phyloP scores from a whole-genome alignment of 2,113 vertebrate genomes.

The Bos indicus region DNA sequence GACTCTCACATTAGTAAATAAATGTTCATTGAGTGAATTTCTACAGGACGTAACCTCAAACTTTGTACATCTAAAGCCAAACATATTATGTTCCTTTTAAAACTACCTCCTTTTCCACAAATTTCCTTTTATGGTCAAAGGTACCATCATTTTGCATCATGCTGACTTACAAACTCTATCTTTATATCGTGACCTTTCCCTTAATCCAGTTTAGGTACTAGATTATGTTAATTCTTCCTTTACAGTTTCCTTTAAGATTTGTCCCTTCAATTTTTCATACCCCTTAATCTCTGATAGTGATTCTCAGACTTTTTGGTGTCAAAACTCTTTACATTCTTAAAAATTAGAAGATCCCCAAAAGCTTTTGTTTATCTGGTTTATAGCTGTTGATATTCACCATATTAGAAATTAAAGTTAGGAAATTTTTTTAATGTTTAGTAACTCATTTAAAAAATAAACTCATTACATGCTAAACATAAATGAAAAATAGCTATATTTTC shows the following conservation, averaged over 20 bases:
- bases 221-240: not conserved
- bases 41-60: not conserved
- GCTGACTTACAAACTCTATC: not conserved
- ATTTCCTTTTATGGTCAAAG: not conserved
- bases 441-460: slow-evolving; percentile 1
- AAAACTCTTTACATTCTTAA: not conserved
- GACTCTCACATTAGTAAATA: not conserved
- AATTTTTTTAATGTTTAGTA: not conserved
- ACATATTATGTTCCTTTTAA: not conserved
- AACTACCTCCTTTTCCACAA: not conserved
- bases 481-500: not conserved
- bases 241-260: not conserved
- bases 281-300: not conserved
- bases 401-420: not conserved
- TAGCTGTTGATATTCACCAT: not conserved
- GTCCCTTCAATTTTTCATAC: not conserved
- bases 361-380: not conserved
- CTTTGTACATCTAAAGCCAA: not conserved
- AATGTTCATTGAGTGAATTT: not conserved
- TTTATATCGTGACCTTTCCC: not conserved
- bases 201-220: not conserved
- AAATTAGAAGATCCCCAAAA: not conserved
- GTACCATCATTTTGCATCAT: not conserved
- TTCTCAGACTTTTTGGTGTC: not conserved
- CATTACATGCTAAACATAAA: not conserved